A percentile compares a stretch with the other conserved stretches of the same genome.
phyloP scores from a whole-genome alignment of 1,140 invertebrate species.

The Pseudomyrmex sp. region DNA sequence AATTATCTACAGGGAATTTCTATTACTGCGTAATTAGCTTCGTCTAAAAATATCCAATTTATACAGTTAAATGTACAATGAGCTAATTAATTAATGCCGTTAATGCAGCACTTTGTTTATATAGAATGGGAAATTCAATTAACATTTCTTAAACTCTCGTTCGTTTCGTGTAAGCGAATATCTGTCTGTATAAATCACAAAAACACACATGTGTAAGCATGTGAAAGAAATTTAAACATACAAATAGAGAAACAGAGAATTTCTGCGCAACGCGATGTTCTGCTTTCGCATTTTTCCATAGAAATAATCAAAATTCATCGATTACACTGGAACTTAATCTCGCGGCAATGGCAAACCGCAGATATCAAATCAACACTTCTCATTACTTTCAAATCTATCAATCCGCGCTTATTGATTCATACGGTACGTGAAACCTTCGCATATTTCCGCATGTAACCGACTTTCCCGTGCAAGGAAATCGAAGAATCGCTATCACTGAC shows the following conservation, averaged over 20 bases:
- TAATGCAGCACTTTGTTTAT: too few relatives aligned
- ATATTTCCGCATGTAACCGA: conserved; percentile 15
- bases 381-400: not conserved
- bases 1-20: too few relatives aligned
- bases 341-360: not conserved
- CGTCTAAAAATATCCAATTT: too few relatives aligned
- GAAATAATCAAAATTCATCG: conserved; percentile 7
- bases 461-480: not conserved
- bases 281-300: not conserved
- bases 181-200: too few relatives aligned
- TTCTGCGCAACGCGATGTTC: not conserved
- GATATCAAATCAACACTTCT: conserved; percentile 1
- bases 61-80: too few relatives aligned
- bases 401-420: not conserved
- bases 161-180: too few relatives aligned
- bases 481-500: not conserved
- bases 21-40: too few relatives aligned
- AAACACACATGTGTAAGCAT: too few relatives aligned
- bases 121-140: too few relatives aligned
- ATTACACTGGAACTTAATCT: conserved; percentile 12
- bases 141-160: too few relatives aligned
- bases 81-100: too few relatives aligned
- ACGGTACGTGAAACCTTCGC: conserved; percentile 11
- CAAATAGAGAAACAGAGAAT: not conserved
- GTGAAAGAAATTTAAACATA: too few relatives aligned